phyloP scores from a whole-genome alignment of 2,797 vertebrate genomes.

The Rhadinocentrus ornatus region DNA sequence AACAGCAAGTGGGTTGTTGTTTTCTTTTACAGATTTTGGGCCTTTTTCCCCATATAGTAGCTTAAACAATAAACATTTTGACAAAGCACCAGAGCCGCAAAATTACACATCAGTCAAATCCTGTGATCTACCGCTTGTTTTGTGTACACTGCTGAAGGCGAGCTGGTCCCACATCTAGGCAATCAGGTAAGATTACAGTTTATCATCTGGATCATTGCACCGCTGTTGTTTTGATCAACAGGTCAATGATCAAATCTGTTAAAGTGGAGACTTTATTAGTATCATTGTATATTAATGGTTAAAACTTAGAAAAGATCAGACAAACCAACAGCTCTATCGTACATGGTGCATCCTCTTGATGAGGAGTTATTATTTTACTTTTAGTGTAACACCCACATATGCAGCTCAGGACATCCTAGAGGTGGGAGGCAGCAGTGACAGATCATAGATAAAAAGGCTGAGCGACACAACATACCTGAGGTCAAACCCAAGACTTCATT shows the following conservation, averaged over 20 bases:
- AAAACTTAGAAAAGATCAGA: not conserved
- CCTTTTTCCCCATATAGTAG: conserved; percentile 1
- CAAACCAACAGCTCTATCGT: not conserved
- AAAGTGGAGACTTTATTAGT: not conserved
- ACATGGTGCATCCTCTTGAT: not conserved
- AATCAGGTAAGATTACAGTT: not conserved
- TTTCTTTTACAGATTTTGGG: not conserved
- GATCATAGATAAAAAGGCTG: conserved; percentile 41
- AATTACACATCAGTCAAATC: conserved; percentile 16
- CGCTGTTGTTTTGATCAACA: not conserved
- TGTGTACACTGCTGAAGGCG: conserved; percentile 23
- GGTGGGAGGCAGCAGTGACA: conserved; percentile 16
- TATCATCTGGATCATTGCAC: not conserved
- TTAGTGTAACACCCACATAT: not conserved
- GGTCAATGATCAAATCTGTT: too few relatives aligned
- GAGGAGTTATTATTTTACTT: not conserved
- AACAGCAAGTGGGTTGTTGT: conserved; percentile 31
- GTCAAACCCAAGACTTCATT: conserved; percentile 57
- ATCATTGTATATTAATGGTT: not conserved
- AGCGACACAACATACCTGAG: conserved; percentile 44
- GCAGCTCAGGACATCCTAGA: not conserved
- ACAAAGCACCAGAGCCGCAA: conserved; percentile 25
- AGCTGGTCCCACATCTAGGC: not conserved
- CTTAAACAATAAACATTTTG: conserved; percentile 25
- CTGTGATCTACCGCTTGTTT: conserved; percentile 35